Evolutionary conservation across 2,888 invertebrate species (phyloP), one percentile per base, ranked within the genome.

Genomic region (Portevinia maculata): DNA sequence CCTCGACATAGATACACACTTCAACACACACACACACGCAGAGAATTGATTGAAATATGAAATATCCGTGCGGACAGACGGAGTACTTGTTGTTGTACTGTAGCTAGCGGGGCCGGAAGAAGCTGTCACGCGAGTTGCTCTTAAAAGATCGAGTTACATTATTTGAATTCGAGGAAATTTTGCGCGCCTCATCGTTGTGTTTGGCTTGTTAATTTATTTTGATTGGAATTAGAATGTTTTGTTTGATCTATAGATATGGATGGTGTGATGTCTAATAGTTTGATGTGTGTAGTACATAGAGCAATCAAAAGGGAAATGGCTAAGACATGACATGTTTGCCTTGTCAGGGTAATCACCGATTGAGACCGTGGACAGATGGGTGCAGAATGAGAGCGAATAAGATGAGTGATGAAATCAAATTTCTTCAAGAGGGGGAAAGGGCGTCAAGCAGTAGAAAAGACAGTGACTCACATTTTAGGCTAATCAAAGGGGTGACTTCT

Each of bases 61-160:
- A 64, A 75, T 64, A 70, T 48, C 55, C 79, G 50, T 57, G 41
- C 65, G 57, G 52, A 79, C 59, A n/a, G 34, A 52, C 28, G 17
- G 32, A 24, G 19, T n/a, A 7, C 7, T 37, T 17, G 37, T n/a
- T 8, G 32, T 55, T 7, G 28, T 24, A 21, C 60, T 6, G 41
- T 46, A 17, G 34, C 37, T 24, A 64, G 37, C 44, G 39, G 62
- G 48, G 76, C 83, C 83, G 83, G 83, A 83, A 73, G 76, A 62
- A 55, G 62, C 78, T 73, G 83, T 78, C 75, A 65, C 62, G 28
- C 13, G 57, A 32, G 4, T 13, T 57, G 19, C 30, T 65, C 67
- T 73, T 28, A 81, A 83, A 83, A 83, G 78, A 83, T 83, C 83
- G 50, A 78, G 76, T 83, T 83, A 67, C 83, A 75, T 52, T 37